phyloP scores from a whole-genome alignment of 2,797 vertebrate species.

The Leontocebus nigricollis region DNA sequence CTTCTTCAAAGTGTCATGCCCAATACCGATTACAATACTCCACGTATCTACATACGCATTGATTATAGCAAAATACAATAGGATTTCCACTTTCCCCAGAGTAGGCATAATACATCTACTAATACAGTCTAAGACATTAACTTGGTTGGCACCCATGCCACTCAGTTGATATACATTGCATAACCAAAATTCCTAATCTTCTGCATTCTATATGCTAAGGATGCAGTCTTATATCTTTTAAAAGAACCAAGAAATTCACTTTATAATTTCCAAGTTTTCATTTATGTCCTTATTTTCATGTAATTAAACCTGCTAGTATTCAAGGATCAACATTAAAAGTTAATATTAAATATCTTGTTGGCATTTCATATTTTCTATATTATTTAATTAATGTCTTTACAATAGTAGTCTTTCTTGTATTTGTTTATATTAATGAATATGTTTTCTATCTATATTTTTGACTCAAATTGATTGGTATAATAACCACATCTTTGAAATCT shows the following conservation, averaged over 20 bases:
- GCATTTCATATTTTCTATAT: conserved; percentile 20
- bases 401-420: not conserved
- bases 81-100: not conserved
- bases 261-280: not conserved
- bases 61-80: not conserved
- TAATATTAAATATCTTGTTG: conserved; percentile 9
- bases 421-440: not conserved
- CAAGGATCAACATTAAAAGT: conserved; percentile 25
- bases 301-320: not conserved
- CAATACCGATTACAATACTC: not conserved
- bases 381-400: conserved; percentile 40
- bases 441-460: not conserved
- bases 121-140: not conserved
- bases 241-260: conserved; percentile 21
- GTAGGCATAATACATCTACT: not conserved
- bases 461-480: conserved; percentile 25
- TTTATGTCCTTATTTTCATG: not conserved
- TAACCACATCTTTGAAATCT: conserved; percentile 35
- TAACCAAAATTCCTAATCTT: not conserved
- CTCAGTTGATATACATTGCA: not conserved
- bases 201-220: not conserved
- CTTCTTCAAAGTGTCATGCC: not conserved
- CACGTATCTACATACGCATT: not conserved
- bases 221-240: not conserved
- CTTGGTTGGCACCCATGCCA: not conserved